Evolutionary conservation across 2,797 vertebrate genomes (phyloP), one percentile per base, ranked within the genome.

Genomic region (Myotis findleyi): DNA sequence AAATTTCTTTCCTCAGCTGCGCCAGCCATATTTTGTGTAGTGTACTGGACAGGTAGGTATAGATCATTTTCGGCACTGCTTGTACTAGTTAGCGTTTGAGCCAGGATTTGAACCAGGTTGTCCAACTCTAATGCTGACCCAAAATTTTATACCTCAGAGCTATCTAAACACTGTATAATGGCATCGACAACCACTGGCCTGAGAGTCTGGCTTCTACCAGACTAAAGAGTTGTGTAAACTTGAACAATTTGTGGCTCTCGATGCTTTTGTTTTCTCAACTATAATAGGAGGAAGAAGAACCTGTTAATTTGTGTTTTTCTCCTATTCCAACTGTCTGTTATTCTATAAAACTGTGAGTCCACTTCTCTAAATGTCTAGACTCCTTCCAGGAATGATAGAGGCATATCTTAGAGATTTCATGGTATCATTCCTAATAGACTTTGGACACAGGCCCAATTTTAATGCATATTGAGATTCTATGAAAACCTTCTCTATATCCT

Each of bases 41-140:
- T 85, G 23, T 77, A 25, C 23, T 89, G 30, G 30, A 47, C 6
- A 16, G 4, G 27, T 25, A 55, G 1, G 5, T 51, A 72, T 7
- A 87, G 23, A 51, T 87, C 2, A 89, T 68, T 71, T 85, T 2
- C n/a, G 82, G 71, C 69, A 38, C 4, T 51, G 7, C 17, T 82
- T 89, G 0, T 72, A 77, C 20, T 82, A 85, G 0, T 72, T 62
- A 84, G 7, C 17, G 5, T 79, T 62, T 51, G 53, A 75, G 14
- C 1, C 41, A 96, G n/a, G 17, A 93, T 84, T 92, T 92, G 30
- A 95, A 51, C 16, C 25, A 87, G 23, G 3, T 51, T 87, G 16
- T 87, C 30, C n/a, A 64, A 82, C 44, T 96, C 53, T 44, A 92
- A 73, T 38, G 25, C 25, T 66, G 59, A 92, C 25, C 47, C 66